Base-by-base conservation (phyloP, 2,113 vertebrate genomes). In the Aepyceros melampus region DNA sequence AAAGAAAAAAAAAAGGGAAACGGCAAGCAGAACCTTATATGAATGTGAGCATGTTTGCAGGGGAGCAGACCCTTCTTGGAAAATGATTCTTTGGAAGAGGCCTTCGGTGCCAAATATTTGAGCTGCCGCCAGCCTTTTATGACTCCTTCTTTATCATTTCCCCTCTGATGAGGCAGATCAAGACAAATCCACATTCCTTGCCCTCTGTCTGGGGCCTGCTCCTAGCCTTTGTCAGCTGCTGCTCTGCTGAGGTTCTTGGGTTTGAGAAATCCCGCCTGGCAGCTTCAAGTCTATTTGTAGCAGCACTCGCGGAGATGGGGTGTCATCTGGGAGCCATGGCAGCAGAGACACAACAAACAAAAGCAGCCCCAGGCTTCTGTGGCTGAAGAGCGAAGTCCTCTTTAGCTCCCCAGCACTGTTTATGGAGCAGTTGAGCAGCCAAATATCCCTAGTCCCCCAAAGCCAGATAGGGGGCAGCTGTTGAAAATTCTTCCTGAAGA, bases 271-370 rank as follows among this genome's bases (percentile, higher is more conserved):
- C 78, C 93, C 33, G 21, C 58, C 96, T 97, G 97, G 96, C 27
- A 12, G 56, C 87, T 95, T 78, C 79, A 60, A 56, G 45, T 93
- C 93, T 84, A 82, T 95, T n/a, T 81, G 45, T 36, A 89, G 58
- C 83, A 36, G 94, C 81, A 1, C 82, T 97, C 51, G 23, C 56
- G 71, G 64, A 96, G 87, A 98, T 96, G 97, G 95, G 86, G 93
- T 97, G 96, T 97, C 97, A 96, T 94, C 84, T 71, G 87, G 95
- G 95, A 93, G 40, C 74, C 96, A 98, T 98, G 96, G 97, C 60
- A 98, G 92, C 98, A 74, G 94, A 96, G 74, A 79, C 93, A 98
- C 89, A 98, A 98, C 98, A 98, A 98, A 98, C 96, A 98, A 96
- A 98, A 96, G 97, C 97, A 93, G 94, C 79, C 89, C 43, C 84